Percentiles rank a stretch among this genome's conserved stretches.
Conservation (phyloP, 1,140 invertebrate genomes). For the Leptoteleia sp. region DNA sequence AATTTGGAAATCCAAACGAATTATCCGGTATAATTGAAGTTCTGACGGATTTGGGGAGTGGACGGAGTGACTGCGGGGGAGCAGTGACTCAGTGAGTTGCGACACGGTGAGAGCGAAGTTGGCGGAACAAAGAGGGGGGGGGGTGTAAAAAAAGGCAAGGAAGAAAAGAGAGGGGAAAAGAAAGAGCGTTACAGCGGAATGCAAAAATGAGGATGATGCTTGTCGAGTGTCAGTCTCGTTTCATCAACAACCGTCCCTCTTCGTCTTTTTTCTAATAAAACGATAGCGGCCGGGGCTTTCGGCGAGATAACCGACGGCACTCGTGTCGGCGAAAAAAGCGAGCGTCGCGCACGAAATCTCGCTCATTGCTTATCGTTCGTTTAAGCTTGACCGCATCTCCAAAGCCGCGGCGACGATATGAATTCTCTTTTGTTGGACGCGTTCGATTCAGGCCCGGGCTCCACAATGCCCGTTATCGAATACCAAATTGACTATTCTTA, state of each 20-base stretch:
- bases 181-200: too few relatives aligned
- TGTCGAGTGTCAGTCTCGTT: constrained; percentile 21
- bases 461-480: constrained; percentile 48
- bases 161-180: too few relatives aligned
- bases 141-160: too few relatives aligned
- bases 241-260: constrained; percentile 2
- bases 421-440: constrained; percentile 58
- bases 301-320: constrained; percentile 25
- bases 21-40: too few relatives aligned
- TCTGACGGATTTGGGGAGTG: too few relatives aligned
- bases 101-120: too few relatives aligned
- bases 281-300: constrained; percentile 13
- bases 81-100: too few relatives aligned
- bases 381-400: constrained; percentile 62
- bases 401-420: constrained; percentile 52
- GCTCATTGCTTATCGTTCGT: constrained; percentile 64
- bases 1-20: too few relatives aligned
- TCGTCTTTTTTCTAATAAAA: constrained; percentile 51
- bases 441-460: constrained; percentile 39
- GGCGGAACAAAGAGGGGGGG: too few relatives aligned
- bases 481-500: constrained; percentile 57
- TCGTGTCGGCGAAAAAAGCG: constrained; percentile 37
- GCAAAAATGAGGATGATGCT: background rate
- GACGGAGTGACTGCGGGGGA: too few relatives aligned
- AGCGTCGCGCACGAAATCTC: constrained; percentile 49